Evolutionary conservation across 2,797 vertebrate species (phyloP).

Genomic region (Nyctibius grandis): DNA sequence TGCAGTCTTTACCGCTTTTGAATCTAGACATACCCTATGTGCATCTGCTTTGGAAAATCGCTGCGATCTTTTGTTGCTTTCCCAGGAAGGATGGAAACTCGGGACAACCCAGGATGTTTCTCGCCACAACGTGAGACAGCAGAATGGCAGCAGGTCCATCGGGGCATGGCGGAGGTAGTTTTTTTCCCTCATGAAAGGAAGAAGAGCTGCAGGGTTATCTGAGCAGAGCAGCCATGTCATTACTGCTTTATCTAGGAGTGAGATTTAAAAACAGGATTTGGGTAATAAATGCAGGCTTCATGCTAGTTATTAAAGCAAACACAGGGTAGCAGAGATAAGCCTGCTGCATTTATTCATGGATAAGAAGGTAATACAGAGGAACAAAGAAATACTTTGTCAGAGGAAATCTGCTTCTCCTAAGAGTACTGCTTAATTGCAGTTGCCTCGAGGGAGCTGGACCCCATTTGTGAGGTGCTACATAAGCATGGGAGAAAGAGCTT

Average conservation of each 20-base stretch:
- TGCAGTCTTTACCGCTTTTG: not conserved
- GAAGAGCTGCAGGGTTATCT: not conserved
- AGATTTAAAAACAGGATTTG: constrained; percentile 42
- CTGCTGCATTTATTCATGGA: constrained; percentile 21
- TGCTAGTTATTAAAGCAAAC: constrained; percentile 42
- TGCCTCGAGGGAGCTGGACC: not conserved
- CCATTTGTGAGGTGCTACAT: not conserved
- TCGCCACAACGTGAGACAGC: not conserved
- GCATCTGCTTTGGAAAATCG: not conserved
- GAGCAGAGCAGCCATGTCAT: constrained; percentile 32
- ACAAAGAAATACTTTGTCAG: not conserved
- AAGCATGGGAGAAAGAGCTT: not conserved
- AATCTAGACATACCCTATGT: not conserved
- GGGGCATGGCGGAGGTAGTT: accelerated
- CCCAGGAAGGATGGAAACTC: not conserved
- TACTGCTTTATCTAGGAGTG: constrained; percentile 38
- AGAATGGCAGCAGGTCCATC: not conserved
- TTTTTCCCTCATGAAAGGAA: not conserved
- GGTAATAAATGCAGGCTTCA: constrained; percentile 22
- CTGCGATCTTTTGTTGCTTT: not conserved
- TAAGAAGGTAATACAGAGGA: not conserved
- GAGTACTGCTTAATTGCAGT: not conserved
- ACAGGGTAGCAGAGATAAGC: constrained; percentile 22
- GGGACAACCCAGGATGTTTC: not conserved
- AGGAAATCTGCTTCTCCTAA: not conserved